phyloP scores from a whole-genome alignment of 2,888 invertebrate species.

The Hyalella azteca region DNA sequence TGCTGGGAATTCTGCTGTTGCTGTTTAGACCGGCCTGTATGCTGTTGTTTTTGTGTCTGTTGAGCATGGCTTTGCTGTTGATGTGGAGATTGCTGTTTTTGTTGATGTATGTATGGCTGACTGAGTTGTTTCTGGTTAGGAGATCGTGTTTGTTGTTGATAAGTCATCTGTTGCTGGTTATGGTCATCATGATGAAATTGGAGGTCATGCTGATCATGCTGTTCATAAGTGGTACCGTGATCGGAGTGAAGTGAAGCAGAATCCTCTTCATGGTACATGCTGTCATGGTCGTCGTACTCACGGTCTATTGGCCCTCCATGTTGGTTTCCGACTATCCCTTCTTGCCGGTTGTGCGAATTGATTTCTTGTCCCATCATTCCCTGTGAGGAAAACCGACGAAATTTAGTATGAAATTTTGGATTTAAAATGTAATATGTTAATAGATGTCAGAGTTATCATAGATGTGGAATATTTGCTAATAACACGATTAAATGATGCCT shows the following conservation, averaged over 20 bases:
- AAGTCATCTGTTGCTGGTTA: not conserved
- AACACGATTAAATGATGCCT: too few species aligned
- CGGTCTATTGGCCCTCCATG: not conserved
- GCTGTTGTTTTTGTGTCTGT: constrained; percentile 29
- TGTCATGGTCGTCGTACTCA: not conserved
- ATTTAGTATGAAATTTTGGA: too few species aligned
- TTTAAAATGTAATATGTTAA: too few species aligned
- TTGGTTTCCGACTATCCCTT: not conserved
- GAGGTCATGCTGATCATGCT: not conserved
- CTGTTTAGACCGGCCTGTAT: not conserved
- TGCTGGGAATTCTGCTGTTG: constrained; percentile 32
- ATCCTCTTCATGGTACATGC: constrained; percentile 25
- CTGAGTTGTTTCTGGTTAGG: constrained; percentile 10
- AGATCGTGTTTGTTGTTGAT: constrained; percentile 13
- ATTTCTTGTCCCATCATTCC: constrained; percentile 11
- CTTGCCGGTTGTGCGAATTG: not conserved
- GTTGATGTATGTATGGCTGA: not conserved
- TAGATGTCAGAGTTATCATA: too few species aligned
- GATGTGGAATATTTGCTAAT: too few species aligned
- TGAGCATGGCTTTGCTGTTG: constrained; percentile 35
- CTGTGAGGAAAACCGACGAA: too few species aligned
- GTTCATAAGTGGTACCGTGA: constrained; percentile 4
- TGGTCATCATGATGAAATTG: not conserved
- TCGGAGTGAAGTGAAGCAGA: too few species aligned
- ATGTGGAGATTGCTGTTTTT: constrained; percentile 35